phyloP scores from a whole-genome alignment of 2,797 vertebrate species.

The Thripadectes ignobilis region DNA sequence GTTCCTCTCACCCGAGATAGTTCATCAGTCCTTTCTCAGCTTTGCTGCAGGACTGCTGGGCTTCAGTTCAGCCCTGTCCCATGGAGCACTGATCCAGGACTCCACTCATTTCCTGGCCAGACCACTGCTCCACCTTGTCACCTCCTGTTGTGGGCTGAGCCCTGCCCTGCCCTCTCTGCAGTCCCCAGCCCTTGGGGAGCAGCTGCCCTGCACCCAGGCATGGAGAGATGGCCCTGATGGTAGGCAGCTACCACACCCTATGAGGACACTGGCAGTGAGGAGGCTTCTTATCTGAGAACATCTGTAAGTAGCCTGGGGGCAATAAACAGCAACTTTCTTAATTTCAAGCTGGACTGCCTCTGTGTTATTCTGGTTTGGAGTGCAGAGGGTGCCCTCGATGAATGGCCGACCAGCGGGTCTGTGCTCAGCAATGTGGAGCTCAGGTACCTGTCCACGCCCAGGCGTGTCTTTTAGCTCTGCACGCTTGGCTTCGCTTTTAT shows the following conservation, averaged over 20 bases:
- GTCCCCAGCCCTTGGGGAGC: fast-evolving
- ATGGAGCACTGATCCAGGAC: fast-evolving
- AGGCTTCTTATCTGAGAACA: background rate
- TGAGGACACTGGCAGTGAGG: background rate
- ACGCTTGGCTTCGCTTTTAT: background rate
- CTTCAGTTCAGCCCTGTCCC: fast-evolving
- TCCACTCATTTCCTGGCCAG: background rate
- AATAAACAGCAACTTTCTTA: background rate
- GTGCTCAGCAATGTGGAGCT: background rate
- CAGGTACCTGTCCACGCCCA: background rate
- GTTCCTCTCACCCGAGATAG: background rate
- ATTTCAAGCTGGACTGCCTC: background rate
- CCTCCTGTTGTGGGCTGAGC: background rate
- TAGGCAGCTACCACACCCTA: fast-evolving
- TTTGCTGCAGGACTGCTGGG: background rate
- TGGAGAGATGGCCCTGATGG: fast-evolving
- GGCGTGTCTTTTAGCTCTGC: background rate
- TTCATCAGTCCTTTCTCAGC: too few relatives aligned
- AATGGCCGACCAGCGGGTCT: background rate
- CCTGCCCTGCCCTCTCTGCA: background rate
- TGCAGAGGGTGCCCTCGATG: background rate
- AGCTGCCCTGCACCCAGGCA: fast-evolving
- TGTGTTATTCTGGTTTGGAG: background rate
- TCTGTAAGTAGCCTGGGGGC: background rate
- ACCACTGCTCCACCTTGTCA: fast-evolving